phyloP scores from a whole-genome alignment of 2,113 vertebrate genomes.

The Arvicanthis niloticus region DNA sequence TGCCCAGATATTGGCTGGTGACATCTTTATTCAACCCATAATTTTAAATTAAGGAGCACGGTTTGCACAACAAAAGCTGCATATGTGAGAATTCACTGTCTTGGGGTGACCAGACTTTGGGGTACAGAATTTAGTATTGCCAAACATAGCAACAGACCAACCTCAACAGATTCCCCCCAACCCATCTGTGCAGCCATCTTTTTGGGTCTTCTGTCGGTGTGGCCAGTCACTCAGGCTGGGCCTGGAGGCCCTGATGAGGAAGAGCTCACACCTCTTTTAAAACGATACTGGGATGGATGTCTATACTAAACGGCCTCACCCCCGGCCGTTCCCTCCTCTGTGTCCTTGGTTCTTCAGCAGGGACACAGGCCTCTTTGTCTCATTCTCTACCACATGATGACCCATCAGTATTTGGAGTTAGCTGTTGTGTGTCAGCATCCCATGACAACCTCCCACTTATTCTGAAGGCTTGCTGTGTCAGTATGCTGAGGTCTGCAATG shows the following conservation, averaged over 20 bases:
- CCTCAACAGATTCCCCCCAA: neutral
- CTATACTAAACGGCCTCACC: neutral
- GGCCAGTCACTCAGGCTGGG: neutral
- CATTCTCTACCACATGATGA: neutral
- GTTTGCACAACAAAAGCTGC: no score
- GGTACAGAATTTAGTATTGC: no score
- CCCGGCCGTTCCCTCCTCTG: neutral
- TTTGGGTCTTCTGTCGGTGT: neutral
- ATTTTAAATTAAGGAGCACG: no score
- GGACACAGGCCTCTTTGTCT: conserved; percentile 56
- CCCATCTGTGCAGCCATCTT: neutral
- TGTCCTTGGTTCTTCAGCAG: neutral
- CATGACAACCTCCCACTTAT: conserved; percentile 14
- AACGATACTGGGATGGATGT: neutral
- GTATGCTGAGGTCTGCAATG: neutral
- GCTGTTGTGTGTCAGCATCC: neutral
- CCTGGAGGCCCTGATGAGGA: neutral
- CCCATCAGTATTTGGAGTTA: conserved; percentile 14
- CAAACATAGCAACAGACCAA: no score
- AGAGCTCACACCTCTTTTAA: neutral
- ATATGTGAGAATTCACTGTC: no score
- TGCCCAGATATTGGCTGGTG: no score
- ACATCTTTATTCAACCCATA: no score
- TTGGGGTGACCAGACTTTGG: no score
- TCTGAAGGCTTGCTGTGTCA: neutral